phyloP scores from a whole-genome alignment of 2,888 invertebrate genomes.

The Dolichopus griseipennis region DNA sequence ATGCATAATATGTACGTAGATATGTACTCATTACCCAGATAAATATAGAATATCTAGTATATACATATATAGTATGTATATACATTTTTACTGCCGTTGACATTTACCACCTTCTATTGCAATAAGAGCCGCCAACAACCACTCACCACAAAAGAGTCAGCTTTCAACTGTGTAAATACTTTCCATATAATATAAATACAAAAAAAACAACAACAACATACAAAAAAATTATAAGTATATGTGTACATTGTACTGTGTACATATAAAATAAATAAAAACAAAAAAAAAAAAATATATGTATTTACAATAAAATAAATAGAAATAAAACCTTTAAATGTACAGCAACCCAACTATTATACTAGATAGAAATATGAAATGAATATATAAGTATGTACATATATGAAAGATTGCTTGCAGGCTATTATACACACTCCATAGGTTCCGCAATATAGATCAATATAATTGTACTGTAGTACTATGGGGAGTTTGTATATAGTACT shows the following conservation, averaged over 20 bases:
- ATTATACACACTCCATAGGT: conserved; percentile 6
- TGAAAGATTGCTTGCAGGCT: conserved; percentile 1
- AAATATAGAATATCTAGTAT: too few species aligned
- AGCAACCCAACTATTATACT: background rate
- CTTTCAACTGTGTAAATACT: conserved; percentile 6
- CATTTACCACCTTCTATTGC: conserved; percentile 6
- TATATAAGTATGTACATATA: too few species aligned
- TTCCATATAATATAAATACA: background rate
- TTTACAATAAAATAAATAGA: background rate
- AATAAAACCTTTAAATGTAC: background rate
- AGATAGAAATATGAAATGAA: background rate
- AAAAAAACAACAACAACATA: background rate
- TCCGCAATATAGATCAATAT: conserved; percentile 6
- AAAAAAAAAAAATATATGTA: background rate
- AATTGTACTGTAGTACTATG: background rate
- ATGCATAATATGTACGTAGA: too few species aligned
- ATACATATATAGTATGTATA: too few species aligned
- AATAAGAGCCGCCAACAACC: background rate
- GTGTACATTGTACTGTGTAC: too few species aligned
- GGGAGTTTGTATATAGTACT: too few species aligned
- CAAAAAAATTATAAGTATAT: too few species aligned
- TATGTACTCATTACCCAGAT: too few species aligned
- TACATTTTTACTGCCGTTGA: background rate
- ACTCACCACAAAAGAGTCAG: conserved; percentile 6
- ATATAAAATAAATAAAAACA: background rate